Conservation (phyloP, 2,797 vertebrate species). For the Brachyrhaphis roseni region DNA sequence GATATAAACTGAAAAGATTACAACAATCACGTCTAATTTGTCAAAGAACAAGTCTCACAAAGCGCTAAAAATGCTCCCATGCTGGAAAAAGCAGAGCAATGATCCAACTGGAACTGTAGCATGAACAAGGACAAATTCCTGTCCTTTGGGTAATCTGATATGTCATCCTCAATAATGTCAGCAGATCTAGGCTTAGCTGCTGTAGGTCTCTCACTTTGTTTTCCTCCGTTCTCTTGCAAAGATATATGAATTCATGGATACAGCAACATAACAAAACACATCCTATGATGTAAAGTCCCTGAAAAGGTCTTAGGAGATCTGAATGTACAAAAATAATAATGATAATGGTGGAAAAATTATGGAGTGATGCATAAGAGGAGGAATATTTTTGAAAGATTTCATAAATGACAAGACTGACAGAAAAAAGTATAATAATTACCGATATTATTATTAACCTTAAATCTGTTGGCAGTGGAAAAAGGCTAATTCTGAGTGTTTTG, state of each 20-base stretch:
- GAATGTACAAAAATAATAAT: slow-evolving; percentile 5
- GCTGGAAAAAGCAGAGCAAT: slow-evolving; percentile 22
- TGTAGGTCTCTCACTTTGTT: slow-evolving; percentile 41
- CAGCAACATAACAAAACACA: slow-evolving; percentile 24
- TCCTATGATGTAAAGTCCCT: slow-evolving; percentile 7
- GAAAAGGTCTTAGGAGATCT: slow-evolving; percentile 5
- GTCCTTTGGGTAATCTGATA: slow-evolving; percentile 89
- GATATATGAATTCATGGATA: slow-evolving; percentile 39
- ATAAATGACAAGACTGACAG: not conserved
- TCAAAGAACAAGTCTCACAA: not conserved
- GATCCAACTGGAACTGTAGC: slow-evolving; percentile 74
- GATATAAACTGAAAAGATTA: not conserved
- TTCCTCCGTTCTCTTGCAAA: slow-evolving; percentile 18
- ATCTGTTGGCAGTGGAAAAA: not conserved
- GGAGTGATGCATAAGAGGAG: not conserved
- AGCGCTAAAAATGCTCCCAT: not conserved
- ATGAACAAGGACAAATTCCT: slow-evolving; percentile 89
- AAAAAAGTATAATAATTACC: not conserved
- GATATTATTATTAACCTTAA: not conserved
- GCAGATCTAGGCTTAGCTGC: slow-evolving; percentile 71
- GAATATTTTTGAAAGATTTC: not conserved
- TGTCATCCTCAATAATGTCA: slow-evolving; percentile 84
- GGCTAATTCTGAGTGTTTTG: not conserved
- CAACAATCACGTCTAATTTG: not conserved
- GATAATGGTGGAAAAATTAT: not conserved